A percentile compares a stretch with the other conserved stretches of the same genome.
These are phyloP conservation scores for Semibalanus balanoides DNA, from an alignment of 1,140 invertebrate genomes.

Conservation along the genomic window DNA sequence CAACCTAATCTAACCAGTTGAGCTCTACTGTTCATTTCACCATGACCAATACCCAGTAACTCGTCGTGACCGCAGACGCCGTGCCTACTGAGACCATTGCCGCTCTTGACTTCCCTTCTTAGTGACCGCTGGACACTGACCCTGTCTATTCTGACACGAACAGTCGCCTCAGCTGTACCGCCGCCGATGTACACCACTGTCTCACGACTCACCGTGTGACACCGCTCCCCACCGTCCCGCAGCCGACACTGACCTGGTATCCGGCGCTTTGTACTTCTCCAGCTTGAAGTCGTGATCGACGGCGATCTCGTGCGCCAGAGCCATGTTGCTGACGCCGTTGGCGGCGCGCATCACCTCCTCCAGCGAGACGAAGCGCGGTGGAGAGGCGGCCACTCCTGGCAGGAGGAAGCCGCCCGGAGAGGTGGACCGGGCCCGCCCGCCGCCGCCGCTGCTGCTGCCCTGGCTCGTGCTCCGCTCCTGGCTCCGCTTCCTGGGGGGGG, in stretches of 20 bases:
- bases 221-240: slow-evolving; percentile 39
- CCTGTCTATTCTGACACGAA: too few species aligned
- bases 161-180: too few species aligned
- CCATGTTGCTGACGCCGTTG: slow-evolving; percentile 82
- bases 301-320: slow-evolving; percentile 86
- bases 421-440: too few species aligned
- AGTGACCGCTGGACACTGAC: too few species aligned
- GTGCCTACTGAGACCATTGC: too few species aligned
- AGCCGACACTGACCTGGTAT: slow-evolving; percentile 27
- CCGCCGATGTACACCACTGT: too few species aligned
- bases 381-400: slow-evolving; percentile 19
- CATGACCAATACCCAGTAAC: too few species aligned
- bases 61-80: too few species aligned
- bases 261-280: slow-evolving; percentile 58
- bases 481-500: too few species aligned
- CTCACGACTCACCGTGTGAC: slow-evolving; percentile 10
- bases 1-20: too few species aligned
- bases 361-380: slow-evolving; percentile 68
- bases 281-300: slow-evolving; percentile 81
- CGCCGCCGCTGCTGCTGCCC: background rate
- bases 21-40: too few species aligned
- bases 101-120: too few species aligned
- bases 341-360: slow-evolving; percentile 80
- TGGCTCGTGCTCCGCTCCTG: background rate
- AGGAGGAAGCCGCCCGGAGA: slow-evolving; percentile 13